Evolutionary conservation across 1,140 invertebrate species (phyloP).

Genomic region (Drosophila sulfurigaster): DNA sequence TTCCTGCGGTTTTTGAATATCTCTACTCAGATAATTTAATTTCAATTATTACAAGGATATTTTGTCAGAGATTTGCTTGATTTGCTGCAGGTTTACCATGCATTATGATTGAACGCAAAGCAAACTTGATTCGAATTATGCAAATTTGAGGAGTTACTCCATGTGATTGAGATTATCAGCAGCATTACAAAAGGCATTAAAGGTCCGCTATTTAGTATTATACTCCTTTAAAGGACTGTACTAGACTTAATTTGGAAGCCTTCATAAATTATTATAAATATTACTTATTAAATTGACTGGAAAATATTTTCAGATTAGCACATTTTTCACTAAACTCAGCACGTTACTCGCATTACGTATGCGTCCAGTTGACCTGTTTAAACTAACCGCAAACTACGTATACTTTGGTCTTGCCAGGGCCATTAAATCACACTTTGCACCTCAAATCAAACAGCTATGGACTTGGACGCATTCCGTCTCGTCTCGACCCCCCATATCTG

Average conservation of each 20-base stretch:
- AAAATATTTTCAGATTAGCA: background rate
- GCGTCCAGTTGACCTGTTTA: conserved; percentile 49
- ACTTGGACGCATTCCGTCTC: conserved; percentile 28
- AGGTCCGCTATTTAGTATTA: no score
- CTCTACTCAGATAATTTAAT: conserved; percentile 21
- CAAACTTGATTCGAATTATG: background rate
- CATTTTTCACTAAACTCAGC: background rate
- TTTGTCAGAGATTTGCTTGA: conserved; percentile 20
- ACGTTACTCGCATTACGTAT: conserved; percentile 46
- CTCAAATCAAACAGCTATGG: conserved; percentile 52
- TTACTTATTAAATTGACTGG: no score
- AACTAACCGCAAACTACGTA: conserved; percentile 7
- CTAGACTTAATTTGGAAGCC: no score
- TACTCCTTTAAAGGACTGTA: no score
- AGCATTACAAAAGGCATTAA: no score
- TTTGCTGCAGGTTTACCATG: background rate
- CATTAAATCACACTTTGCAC: conserved; percentile 65
- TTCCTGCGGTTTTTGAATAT: background rate
- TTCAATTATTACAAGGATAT: conserved; percentile 20
- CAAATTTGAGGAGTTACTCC: background rate
- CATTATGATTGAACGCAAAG: background rate
- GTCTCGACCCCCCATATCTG: background rate
- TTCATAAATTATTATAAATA: no score
- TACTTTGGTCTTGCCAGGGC: background rate
- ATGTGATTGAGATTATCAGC: background rate